Evolutionary conservation across 2,888 invertebrate species (phyloP).

Genomic region (Acanthosepion esculentum): DNA sequence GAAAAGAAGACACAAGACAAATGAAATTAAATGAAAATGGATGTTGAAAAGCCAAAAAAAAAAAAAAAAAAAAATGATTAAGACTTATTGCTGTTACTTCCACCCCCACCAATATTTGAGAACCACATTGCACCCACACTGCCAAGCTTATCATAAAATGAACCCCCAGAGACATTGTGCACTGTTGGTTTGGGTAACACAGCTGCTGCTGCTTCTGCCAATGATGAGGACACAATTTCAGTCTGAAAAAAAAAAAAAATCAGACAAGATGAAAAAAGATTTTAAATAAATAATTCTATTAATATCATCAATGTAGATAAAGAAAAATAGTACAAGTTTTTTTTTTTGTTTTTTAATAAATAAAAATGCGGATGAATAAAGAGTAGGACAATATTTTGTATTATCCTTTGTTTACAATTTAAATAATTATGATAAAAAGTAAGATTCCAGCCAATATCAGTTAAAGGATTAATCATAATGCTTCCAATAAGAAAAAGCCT

Average conservation of each 20-base stretch:
- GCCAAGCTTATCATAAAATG: constrained; percentile 67
- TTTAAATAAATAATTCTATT: too few relatives aligned
- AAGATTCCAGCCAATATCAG: too few relatives aligned
- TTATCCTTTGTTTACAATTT: too few relatives aligned
- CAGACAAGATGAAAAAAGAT: too few relatives aligned
- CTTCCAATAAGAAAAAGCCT: too few relatives aligned
- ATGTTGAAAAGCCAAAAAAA: not conserved
- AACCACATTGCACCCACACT: constrained; percentile 69
- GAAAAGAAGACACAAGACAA: not conserved
- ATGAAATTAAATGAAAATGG: not conserved
- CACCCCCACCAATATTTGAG: constrained; percentile 64
- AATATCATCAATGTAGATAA: too few relatives aligned
- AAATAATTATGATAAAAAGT: too few relatives aligned
- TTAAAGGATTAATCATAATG: too few relatives aligned
- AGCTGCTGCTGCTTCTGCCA: constrained; percentile 65
- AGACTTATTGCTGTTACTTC: constrained; percentile 43
- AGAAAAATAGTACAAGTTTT: too few relatives aligned
- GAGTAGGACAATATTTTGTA: too few relatives aligned
- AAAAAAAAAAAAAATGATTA: not conserved
- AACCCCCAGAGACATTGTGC: constrained; percentile 61
- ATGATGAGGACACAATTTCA: constrained; percentile 56
- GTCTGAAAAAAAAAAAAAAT: constrained; percentile 56
- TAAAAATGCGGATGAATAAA: too few relatives aligned
- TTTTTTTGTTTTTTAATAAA: too few relatives aligned
- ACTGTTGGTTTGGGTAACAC: constrained; percentile 62